Evolutionary conservation across 2,113 vertebrate species (phyloP).

Genomic region (Labeo rohita): DNA sequence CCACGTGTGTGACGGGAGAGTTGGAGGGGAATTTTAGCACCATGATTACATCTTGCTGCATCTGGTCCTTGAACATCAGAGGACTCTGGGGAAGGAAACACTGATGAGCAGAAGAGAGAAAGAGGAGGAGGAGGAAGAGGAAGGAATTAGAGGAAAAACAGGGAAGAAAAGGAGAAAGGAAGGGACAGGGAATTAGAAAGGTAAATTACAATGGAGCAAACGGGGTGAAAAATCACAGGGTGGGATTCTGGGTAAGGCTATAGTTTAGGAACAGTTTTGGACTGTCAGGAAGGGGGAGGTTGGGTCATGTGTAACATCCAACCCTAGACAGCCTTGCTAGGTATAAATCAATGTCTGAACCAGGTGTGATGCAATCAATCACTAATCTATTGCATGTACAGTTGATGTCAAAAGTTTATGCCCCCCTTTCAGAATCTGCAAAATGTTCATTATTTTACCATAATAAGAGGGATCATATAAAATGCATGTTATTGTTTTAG

Average conservation of each 20-base stretch:
- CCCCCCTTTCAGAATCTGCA: no score
- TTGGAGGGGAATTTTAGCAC: constrained; percentile 99
- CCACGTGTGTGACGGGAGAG: constrained; percentile 96
- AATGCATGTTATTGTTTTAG: no score
- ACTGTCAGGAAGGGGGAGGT: constrained; percentile 44
- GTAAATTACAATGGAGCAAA: constrained; percentile 60
- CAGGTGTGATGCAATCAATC: background rate
- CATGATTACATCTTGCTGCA: constrained; percentile 99
- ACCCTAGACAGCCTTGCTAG: background rate
- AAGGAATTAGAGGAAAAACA: background rate
- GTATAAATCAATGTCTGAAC: background rate
- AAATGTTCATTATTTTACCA: no score
- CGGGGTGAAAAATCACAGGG: constrained; percentile 71
- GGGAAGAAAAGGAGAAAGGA: constrained; percentile 61
- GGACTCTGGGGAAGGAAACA: constrained; percentile 99
- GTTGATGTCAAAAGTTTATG: no score
- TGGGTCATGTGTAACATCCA: constrained; percentile 51
- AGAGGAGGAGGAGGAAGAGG: background rate
- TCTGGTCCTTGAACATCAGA: constrained; percentile 99
- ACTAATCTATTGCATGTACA: no score
- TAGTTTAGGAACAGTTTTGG: constrained; percentile 30
- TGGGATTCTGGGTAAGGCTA: background rate
- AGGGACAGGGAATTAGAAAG: constrained; percentile 77
- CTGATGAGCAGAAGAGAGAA: constrained; percentile 87
- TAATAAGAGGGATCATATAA: no score